These are phyloP conservation scores for Paguma larvata DNA, from an alignment of 2,797 vertebrate genomes.

Conservation along the genomic window DNA sequence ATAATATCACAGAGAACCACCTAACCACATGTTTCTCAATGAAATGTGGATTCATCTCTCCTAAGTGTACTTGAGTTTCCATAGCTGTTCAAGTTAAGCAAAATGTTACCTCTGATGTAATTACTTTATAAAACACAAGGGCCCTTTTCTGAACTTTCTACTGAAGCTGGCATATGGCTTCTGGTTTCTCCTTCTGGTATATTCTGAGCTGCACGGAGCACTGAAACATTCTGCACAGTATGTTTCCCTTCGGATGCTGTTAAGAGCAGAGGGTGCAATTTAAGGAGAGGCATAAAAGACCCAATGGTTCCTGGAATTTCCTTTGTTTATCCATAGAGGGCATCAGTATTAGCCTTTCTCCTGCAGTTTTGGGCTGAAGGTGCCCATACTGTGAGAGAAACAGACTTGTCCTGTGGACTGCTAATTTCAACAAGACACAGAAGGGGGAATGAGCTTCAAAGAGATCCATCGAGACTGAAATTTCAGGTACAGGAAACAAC, in stretches of 20 bases:
- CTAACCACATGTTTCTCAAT: conserved; percentile 51
- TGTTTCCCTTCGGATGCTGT: conserved; percentile 72
- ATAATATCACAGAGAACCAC: conserved; percentile 61
- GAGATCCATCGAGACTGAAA: conserved; percentile 53
- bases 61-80: conserved; percentile 75
- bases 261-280: conserved; percentile 77
- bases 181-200: conserved; percentile 42
- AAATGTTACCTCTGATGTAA: conserved; percentile 71
- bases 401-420: conserved; percentile 69
- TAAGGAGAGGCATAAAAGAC: conserved; percentile 76
- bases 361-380: conserved; percentile 67
- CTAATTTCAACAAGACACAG: conserved; percentile 67
- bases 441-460: background rate
- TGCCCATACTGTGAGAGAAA: conserved; percentile 76
- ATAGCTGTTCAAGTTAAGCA: conserved; percentile 79
- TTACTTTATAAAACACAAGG: conserved; percentile 73
- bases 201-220: conserved; percentile 66
- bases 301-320: conserved; percentile 73
- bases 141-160: conserved; percentile 72
- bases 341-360: conserved; percentile 78
- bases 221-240: conserved; percentile 57
- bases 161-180: conserved; percentile 64
- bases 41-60: conserved; percentile 76
- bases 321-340: conserved; percentile 85
- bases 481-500: conserved; percentile 43